Evolutionary conservation across 2,888 invertebrate genomes (phyloP), one percentile per base, ranked within the genome.

Genomic region (Dicyrtoma fusca): DNA sequence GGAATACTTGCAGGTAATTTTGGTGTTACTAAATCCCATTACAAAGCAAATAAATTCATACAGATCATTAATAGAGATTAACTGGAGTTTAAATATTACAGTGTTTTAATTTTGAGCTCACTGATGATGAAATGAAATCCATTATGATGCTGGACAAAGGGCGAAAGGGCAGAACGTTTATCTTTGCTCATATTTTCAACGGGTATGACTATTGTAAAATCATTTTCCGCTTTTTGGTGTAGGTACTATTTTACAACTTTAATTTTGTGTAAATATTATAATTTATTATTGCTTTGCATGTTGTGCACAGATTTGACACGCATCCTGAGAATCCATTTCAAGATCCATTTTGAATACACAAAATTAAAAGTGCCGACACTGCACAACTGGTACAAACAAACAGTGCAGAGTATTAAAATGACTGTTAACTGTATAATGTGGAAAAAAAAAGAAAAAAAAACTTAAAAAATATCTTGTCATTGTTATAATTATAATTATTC

Each of bases 71-170:
- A 21, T 21, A 59, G 11, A 23, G 21, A 53, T 13, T 53, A 21
- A 19, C 21, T 19, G 23, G 19, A 17, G 19, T 17, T 55, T 55
- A 8, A 42, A 13, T 25, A 19, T 17, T 26, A 6, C 45, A 71
- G 64, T 6, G 63, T 21, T 53, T 64, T n/a, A n/a, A 65, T 34
- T 64, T 65, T 26, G 23, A 64, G 17, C 25, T 71, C 14, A 64
- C 11, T n/a, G 55, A 64, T 11, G 44, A 71, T 3, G 71, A 71
- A 21, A 19, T 71, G 55, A 26, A 42, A 21, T 19, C 45, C 10
- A 45, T 71, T 10, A 1, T 19, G 1, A 21, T 25, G 14, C n/a
- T 71, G 65, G 57, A 71, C 47, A 61, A 47, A 47, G 71, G 71
- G 6, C 19, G 6, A 4, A 10, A 19, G 13, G 71, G 64, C 1